Evolutionary conservation across 2,888 invertebrate species (phyloP).

Genomic region (Cephus pygmeus): DNA sequence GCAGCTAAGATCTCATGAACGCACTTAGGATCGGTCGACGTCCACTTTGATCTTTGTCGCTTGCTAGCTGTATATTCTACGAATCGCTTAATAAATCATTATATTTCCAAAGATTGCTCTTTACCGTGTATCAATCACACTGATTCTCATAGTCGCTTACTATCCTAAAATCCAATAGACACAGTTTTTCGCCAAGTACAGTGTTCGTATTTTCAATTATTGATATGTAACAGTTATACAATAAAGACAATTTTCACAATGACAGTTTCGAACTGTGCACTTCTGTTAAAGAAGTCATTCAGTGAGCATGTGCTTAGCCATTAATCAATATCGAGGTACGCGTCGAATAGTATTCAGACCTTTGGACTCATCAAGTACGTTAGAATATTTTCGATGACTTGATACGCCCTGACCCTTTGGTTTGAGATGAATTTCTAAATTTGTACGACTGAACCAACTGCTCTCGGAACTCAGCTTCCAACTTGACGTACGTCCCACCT

Average conservation of each 20-base stretch:
- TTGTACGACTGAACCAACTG: constrained; percentile 52
- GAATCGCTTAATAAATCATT: constrained; percentile 2
- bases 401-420: constrained; percentile 36
- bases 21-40: neutral
- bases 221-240: neutral
- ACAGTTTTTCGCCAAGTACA: neutral
- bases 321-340: neutral
- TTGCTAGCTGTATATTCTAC: neutral
- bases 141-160: neutral
- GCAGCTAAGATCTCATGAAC: neutral
- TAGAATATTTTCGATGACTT: constrained; percentile 38
- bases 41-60: neutral
- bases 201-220: constrained; percentile 1
- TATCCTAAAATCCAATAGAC: neutral
- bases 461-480: constrained; percentile 85
- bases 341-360: neutral
- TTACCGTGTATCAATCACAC: neutral
- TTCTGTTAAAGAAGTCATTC: neutral
- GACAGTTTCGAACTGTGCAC: neutral
- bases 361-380: neutral
- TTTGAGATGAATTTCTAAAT: constrained; percentile 43
- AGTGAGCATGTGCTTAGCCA: neutral
- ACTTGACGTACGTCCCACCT: constrained; percentile 81
- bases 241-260: constrained; percentile 6
- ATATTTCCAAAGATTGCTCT: neutral